Evolutionary conservation across 2,113 vertebrate species (phyloP), one percentile per base, ranked within the genome.

Genomic region (Micronycteris hirsuta): DNA sequence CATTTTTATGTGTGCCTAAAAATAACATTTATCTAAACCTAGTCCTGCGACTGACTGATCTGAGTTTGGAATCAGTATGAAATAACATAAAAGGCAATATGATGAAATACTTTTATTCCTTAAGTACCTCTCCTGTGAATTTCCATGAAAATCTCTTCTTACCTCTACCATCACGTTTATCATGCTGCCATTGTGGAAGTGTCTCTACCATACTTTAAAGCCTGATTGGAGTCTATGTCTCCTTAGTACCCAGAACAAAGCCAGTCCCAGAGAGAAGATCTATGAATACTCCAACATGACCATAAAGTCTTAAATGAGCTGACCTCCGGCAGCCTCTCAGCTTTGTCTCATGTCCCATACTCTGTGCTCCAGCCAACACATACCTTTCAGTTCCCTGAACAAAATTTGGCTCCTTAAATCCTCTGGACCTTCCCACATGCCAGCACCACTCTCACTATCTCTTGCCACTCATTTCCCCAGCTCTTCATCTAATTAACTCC

Each of bases 21-120:
- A 95, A 87, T 90, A 89, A 84, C 54, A 78, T 77, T 80, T 77
- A 92, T 77, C 52, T 91, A 92, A 95, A 85, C 43, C 86, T 76
- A 86, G 38, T 86, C n/a, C 38, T 92, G 73, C 54, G 94, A 95
- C 6, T 88, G 58, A 89, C 12, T 87, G 28, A 67, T 83, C 38
- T 96, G 47, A 91, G 73, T 82, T 94, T 96, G 14, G 38, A 95
- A 82, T 41, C 22, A 86, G 86, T 67, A 84, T 67, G 76, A 92
- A 89, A 84, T 90, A 93, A 92, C 28, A 68, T 81, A 33, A 92
- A 95, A 95, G 68, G 19, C 24, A 83, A 31, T 86, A 63, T 71
- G 38, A 94, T 33, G 16, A 84, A 73, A 93, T 54, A 63, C 74
- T 93, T 91, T 86, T 38, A 61, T 74, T 86, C 61, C 11, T 80